phyloP scores from a whole-genome alignment of 2,113 vertebrate species.

The Thryonomys swinderianus region DNA sequence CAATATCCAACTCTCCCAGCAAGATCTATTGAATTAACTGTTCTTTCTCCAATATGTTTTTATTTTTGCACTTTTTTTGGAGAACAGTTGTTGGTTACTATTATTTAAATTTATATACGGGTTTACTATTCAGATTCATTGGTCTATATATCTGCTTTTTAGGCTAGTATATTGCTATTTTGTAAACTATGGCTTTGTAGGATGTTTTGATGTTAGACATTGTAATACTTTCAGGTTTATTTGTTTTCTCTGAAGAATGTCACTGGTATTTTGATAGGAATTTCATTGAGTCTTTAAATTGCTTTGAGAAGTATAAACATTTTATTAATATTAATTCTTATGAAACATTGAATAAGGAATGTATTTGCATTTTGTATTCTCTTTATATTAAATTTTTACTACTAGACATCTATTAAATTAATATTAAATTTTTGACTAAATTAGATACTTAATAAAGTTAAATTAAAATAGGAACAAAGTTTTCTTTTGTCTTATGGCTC shows the following conservation, averaged over 20 bases:
- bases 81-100: too few species aligned
- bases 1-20: too few species aligned
- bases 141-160: not conserved
- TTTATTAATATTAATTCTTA: not conserved
- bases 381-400: not conserved
- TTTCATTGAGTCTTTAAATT: not conserved
- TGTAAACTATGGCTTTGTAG: not conserved
- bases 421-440: not conserved
- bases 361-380: not conserved
- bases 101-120: not conserved
- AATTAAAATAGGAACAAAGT: not conserved
- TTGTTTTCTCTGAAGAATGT: not conserved
- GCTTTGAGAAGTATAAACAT: not conserved
- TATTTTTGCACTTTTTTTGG: too few species aligned
- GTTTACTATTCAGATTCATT: not conserved
- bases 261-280: not conserved
- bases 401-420: not conserved
- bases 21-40: not conserved
- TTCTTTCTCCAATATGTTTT: not conserved
- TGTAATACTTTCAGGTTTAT: not conserved
- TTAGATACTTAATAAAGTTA: not conserved
- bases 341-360: not conserved
- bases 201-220: not conserved
- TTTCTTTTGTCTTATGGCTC: not conserved
- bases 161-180: not conserved